Conservation (phyloP, 2,113 vertebrate species). For the Hippocampus guttulatus region DNA sequence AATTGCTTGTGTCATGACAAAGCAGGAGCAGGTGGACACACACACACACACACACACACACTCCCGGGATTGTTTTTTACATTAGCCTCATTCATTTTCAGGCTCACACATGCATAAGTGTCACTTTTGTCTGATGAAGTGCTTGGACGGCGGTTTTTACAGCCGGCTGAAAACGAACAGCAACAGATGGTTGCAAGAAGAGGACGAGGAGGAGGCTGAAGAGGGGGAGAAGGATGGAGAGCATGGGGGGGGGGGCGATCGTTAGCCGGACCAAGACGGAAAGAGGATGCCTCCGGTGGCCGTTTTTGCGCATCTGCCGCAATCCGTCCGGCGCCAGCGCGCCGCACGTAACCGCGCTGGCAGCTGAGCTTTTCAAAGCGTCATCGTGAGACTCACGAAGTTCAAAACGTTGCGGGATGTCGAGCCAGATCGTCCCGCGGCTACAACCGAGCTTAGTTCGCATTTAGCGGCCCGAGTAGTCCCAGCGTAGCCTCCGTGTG, state of each 20-base stretch:
- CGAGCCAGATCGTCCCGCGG: too few species aligned
- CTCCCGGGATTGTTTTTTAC: slow-evolving; percentile 24
- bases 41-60: slow-evolving; percentile 12
- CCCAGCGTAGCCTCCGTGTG: too few species aligned
- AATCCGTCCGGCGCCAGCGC: too few species aligned
- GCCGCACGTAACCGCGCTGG: too few species aligned
- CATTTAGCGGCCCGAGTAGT: too few species aligned
- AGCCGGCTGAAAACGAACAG: slow-evolving; percentile 37
- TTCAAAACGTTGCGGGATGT: too few species aligned
- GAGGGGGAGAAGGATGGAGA: neutral
- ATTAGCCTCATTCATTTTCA: slow-evolving; percentile 20
- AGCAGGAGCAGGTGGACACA: slow-evolving; percentile 32
- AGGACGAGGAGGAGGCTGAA: neutral
- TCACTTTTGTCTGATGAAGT: slow-evolving; percentile 36
- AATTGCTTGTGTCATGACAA: slow-evolving; percentile 43
- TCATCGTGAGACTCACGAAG: too few species aligned
- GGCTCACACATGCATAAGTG: neutral
- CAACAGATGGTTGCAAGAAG: slow-evolving; percentile 51
- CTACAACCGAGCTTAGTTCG: too few species aligned
- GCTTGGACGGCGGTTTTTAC: slow-evolving; percentile 52
- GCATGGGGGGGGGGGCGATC: neutral
- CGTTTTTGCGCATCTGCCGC: too few species aligned
- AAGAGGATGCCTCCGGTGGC: neutral
- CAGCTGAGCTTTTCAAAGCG: too few species aligned
- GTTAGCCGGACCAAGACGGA: neutral